These are phyloP conservation scores for Leptinotarsa rubiginosa DNA, from an alignment of 2,888 invertebrate species.

Conservation along the genomic window DNA sequence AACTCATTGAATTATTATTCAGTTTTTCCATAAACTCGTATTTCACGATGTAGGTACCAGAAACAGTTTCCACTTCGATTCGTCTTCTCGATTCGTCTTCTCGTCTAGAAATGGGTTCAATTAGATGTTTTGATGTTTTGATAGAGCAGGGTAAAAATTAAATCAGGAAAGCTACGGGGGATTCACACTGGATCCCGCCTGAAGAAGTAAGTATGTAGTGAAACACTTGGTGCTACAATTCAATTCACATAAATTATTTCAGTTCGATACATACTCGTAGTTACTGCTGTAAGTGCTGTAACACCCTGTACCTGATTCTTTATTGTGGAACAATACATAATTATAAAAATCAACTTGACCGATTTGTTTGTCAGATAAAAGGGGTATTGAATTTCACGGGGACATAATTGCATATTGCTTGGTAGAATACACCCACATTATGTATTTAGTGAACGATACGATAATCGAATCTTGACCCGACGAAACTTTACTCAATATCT, in stretches of 20 bases:
- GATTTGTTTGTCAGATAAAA: conserved; percentile 17
- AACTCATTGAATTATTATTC: too few relatives aligned
- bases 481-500: conserved; percentile 1
- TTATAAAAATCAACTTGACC: conserved; percentile 18
- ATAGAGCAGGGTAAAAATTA: too few relatives aligned
- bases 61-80: too few relatives aligned
- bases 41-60: too few relatives aligned
- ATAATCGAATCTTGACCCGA: background rate
- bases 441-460: conserved; percentile 18
- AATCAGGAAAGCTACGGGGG: too few relatives aligned
- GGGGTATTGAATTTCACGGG: conserved; percentile 12
- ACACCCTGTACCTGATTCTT: background rate
- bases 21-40: too few relatives aligned
- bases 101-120: too few relatives aligned
- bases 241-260: background rate
- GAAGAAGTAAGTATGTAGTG: too few relatives aligned
- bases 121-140: too few relatives aligned
- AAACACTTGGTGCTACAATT: background rate
- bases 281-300: too few relatives aligned
- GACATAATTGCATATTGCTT: conserved; percentile 17
- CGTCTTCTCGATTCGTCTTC: too few relatives aligned
- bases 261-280: background rate
- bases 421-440: conserved; percentile 25
- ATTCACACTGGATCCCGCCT: too few relatives aligned
- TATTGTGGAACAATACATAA: conserved; percentile 6